These are phyloP conservation scores for Girardinus metallicus DNA, from an alignment of 2,797 vertebrate genomes.

Conservation along the genomic window DNA sequence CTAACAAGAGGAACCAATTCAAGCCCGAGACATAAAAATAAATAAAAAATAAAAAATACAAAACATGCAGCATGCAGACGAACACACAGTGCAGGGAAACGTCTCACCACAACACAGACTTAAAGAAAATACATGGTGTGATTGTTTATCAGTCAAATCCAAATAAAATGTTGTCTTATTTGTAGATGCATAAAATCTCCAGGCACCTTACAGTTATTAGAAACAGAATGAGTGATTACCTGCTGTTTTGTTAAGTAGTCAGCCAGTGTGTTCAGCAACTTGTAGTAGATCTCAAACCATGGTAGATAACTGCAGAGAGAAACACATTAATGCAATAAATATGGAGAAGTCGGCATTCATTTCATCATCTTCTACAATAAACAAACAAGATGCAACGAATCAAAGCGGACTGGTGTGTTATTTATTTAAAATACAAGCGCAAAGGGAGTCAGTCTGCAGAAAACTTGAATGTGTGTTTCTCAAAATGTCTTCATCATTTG, in stretches of 20 bases:
- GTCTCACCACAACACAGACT: slow-evolving; percentile 40
- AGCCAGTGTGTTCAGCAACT: slow-evolving; percentile 95
- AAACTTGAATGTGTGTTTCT: slow-evolving; percentile 9
- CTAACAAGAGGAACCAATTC: slow-evolving; percentile 74
- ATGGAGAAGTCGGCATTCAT: slow-evolving; percentile 8
- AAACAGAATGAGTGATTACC: slow-evolving; percentile 77
- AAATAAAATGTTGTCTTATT: neutral
- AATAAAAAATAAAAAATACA: slow-evolving; percentile 49
- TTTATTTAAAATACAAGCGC: slow-evolving; percentile 7
- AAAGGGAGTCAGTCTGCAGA: neutral
- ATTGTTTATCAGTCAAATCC: slow-evolving; percentile 46
- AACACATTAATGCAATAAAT: slow-evolving; percentile 16
- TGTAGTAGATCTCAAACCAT: slow-evolving; percentile 99
- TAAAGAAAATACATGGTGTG: slow-evolving; percentile 47
- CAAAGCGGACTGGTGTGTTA: slow-evolving; percentile 3
- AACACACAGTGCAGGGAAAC: slow-evolving; percentile 49
- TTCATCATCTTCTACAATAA: slow-evolving; percentile 9
- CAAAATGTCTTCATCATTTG: slow-evolving; percentile 25
- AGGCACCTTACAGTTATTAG: neutral
- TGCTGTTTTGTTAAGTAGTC: slow-evolving; percentile 95
- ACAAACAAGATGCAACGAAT: slow-evolving; percentile 15
- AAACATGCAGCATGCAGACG: slow-evolving; percentile 45
- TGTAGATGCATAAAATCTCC: neutral
- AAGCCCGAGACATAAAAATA: slow-evolving; percentile 64
- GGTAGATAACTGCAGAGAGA: slow-evolving; percentile 90